Percentiles rank a stretch among this genome's conserved stretches.
These are phyloP conservation scores for Cyanocitta stelleri DNA, from an alignment of 2,113 vertebrate species.

Conservation along the genomic window DNA sequence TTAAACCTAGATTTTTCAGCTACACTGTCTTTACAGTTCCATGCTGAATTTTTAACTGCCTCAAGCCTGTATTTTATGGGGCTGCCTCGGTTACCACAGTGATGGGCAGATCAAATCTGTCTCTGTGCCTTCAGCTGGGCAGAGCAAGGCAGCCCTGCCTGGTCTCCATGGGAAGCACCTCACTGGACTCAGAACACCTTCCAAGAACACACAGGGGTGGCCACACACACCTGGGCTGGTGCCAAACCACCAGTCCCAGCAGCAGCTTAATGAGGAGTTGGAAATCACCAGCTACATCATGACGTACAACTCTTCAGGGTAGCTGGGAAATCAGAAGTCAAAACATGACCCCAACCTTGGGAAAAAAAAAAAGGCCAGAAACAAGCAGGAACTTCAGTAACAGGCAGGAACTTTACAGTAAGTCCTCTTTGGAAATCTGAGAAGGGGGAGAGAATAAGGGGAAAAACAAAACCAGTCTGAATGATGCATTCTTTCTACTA, in stretches of 20 bases:
- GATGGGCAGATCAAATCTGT: not conserved
- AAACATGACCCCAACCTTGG: not conserved
- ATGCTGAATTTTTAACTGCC: not conserved
- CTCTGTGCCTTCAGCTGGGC: not conserved
- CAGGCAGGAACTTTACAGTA: not conserved
- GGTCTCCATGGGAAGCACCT: not conserved
- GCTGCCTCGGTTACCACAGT: not conserved
- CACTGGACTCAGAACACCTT: not conserved
- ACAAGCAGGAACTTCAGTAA: not conserved
- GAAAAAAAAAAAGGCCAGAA: not conserved
- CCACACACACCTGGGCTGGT: not conserved
- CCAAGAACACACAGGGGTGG: not conserved
- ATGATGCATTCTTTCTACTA: slow-evolving; percentile 2
- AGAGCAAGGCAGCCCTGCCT: not conserved
- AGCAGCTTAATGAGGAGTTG: not conserved
- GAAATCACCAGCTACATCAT: not conserved
- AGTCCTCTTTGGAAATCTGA: not conserved
- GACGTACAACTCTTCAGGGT: not conserved
- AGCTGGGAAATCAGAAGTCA: not conserved
- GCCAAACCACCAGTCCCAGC: not conserved
- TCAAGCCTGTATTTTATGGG: not conserved
- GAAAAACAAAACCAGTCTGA: not conserved
- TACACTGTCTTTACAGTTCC: not conserved
- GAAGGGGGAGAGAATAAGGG: not conserved
- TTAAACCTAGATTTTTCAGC: not conserved